Conservation (phyloP, 2,888 invertebrate genomes). For the Embidobia sp. region DNA sequence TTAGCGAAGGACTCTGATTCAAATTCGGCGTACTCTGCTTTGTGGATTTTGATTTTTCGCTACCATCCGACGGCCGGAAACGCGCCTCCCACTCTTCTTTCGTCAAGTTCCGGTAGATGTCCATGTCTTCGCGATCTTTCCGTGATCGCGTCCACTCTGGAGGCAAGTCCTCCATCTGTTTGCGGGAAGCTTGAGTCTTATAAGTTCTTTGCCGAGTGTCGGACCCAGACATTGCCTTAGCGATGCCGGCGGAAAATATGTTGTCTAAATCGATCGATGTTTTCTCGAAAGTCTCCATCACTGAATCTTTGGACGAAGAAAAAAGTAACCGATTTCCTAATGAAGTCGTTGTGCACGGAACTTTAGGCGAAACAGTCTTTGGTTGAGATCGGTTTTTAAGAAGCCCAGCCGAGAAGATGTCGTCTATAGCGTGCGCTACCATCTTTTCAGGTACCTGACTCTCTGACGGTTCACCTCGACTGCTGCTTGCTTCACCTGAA, state of each 20-base stretch:
- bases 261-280: conserved; percentile 72
- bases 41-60: too few relatives aligned
- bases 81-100: conserved; percentile 80
- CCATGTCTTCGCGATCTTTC: conserved; percentile 72
- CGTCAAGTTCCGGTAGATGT: conserved; percentile 76
- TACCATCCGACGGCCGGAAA: conserved; percentile 63
- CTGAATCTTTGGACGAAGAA: conserved; percentile 28
- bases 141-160: conserved; percentile 69
- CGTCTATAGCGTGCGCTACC: conserved; percentile 69
- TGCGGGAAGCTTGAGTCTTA: conserved; percentile 32
- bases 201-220: conserved; percentile 39
- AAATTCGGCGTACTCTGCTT: background rate
- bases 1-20: conserved; percentile 38
- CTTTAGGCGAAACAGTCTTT: conserved; percentile 34
- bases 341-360: too few relatives aligned
- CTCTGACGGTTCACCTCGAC: conserved; percentile 4
- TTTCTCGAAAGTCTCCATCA: conserved; percentile 45
- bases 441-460: conserved; percentile 50
- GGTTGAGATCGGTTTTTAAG: conserved; percentile 63
- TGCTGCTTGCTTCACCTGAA: conserved; percentile 43
- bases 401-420: conserved; percentile 73
- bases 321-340: too few relatives aligned
- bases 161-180: conserved; percentile 39
- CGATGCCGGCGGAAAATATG: conserved; percentile 75
- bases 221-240: conserved; percentile 61